Conservation (phyloP, 2,113 vertebrate species). For the Ophiodon elongatus region DNA sequence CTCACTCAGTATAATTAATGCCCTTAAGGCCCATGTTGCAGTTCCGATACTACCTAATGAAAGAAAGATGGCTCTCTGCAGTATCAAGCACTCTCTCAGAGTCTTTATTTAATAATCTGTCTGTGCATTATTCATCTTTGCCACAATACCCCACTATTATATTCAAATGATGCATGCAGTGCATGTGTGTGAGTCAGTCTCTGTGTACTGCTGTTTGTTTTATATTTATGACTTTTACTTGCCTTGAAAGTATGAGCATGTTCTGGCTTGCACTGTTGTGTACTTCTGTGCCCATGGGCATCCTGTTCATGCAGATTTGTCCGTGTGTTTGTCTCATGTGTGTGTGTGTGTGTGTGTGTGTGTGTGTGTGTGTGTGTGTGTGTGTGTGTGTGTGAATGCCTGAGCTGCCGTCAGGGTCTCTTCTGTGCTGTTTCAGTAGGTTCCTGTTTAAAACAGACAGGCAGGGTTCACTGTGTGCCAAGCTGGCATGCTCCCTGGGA, state of each 20-base stretch:
- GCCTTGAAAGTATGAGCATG: conserved; percentile 37
- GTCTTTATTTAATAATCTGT: conserved; percentile 57
- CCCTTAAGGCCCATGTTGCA: conserved; percentile 39
- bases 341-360: not conserved
- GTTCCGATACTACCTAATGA: conserved; percentile 71
- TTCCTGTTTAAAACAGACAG: conserved; percentile 70
- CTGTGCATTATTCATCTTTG: conserved; percentile 61
- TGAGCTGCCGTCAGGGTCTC: conserved; percentile 29
- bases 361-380: not conserved
- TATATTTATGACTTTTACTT: conserved; percentile 37
- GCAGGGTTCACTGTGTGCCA: conserved; percentile 59
- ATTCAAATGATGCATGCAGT: conserved; percentile 77
- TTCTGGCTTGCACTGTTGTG: conserved; percentile 34
- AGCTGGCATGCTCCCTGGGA: conserved; percentile 70
- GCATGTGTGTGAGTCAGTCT: conserved; percentile 26
- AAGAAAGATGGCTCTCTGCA: conserved; percentile 72
- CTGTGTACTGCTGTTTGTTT: conserved; percentile 50
- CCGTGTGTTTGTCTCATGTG: not conserved
- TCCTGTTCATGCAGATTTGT: conserved; percentile 25
- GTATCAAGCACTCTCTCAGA: conserved; percentile 30
- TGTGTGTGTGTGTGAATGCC: not conserved
- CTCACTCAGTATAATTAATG: conserved; percentile 61
- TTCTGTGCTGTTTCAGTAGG: conserved; percentile 56
- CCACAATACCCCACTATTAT: conserved; percentile 73
- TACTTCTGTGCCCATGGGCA: conserved; percentile 20